These are phyloP conservation scores for Copsychus sechellarum DNA, from an alignment of 2,113 vertebrate species.

Conservation along the genomic window DNA sequence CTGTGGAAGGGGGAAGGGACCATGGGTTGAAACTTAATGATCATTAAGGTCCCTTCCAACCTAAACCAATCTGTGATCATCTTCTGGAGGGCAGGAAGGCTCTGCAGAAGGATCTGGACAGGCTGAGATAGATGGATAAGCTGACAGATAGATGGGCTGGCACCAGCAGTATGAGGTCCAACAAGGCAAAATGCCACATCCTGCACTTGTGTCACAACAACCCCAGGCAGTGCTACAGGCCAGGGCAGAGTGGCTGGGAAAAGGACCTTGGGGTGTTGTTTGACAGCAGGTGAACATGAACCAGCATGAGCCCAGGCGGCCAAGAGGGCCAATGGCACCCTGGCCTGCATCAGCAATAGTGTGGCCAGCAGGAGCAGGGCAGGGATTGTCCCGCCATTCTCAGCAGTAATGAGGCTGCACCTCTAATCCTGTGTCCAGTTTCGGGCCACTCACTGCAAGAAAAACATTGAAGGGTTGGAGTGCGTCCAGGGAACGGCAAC, in stretches of 20 bases:
- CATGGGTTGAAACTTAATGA: fast-evolving
- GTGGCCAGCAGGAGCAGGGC: neutral
- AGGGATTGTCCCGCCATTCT: neutral
- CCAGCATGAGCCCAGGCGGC: neutral
- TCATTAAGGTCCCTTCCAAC: neutral
- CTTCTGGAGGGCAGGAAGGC: neutral
- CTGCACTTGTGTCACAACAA: neutral
- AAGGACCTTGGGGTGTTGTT: neutral
- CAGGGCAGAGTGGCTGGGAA: neutral
- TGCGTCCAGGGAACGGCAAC: neutral
- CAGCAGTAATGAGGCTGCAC: fast-evolving
- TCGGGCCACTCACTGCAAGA: neutral
- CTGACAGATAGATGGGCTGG: neutral
- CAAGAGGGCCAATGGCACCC: neutral
- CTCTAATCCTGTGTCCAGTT: neutral
- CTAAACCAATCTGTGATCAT: neutral
- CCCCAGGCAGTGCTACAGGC: neutral
- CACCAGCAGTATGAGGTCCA: neutral
- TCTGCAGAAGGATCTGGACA: neutral
- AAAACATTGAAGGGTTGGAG: neutral
- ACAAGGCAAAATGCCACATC: neutral
- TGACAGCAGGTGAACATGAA: fast-evolving
- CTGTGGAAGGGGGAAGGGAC: fast-evolving
- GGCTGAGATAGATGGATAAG: neutral
- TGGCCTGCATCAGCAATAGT: neutral